Base-by-base conservation (phyloP, 2,113 vertebrate species). In the Forbesichthys papilliferus region DNA sequence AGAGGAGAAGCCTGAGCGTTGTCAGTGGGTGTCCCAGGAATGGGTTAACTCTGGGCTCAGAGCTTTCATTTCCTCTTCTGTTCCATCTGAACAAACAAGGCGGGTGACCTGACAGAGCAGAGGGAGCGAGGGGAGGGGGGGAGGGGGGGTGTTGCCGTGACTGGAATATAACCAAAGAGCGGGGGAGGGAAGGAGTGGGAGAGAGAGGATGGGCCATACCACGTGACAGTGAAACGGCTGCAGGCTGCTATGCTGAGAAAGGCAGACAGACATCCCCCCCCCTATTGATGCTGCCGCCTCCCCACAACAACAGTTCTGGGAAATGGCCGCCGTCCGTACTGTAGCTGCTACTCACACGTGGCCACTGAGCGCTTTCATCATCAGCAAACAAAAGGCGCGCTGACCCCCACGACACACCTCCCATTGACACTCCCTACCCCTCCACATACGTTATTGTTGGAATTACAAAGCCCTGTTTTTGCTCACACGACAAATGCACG, bases 41-140 rank as follows among this genome's bases (percentile, higher is more conserved):
- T 56, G 91, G 90, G 92, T 92, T 91, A 92, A 93, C 83, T 47
- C 67, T 71, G 64, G 61, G 78, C 73, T 86, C 77, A 71, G 74
- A 79, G 83, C 86, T 85, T 88, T 91, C 89, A 89, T 92, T 91
- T 92, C 91, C 91, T 92, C 85, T 81, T 77, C 86, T 88, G 88
- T 86, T 90, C 89, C 91, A 92, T 92, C 91, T 91, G 92, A 93
- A 89, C 90, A 92, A 93, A 92, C 92, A 90, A 91, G 90, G 84
- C 87, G 84, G 87, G 82, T 91, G 90, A 91, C 90, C 92, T 90
- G 89, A 90, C 89, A 87, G 84, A 85, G 84, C 87, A 71, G 75
- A 85, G 85, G 75, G 86, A 59, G 79, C 60, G 70, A 3, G 63
- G 68, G 67, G 9, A 73, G 20, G 68, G 27, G 52, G 33, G 10